Base-by-base conservation (phyloP, 2,888 invertebrate species). In the Xiphydria camelus region DNA sequence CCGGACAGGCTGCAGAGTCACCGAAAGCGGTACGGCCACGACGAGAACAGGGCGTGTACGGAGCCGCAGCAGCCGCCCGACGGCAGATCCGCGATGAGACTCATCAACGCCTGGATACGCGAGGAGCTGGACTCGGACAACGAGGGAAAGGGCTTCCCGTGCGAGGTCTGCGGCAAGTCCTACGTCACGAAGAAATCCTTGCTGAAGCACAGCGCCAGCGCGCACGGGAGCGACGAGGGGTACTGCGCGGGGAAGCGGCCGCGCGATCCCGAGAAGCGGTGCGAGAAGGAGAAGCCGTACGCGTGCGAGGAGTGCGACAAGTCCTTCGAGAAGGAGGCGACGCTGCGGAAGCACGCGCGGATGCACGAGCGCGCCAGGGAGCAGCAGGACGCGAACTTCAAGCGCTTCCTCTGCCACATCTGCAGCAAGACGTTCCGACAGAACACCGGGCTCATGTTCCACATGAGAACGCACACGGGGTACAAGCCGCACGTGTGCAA, bases 341-440 rank as follows among this genome's bases (percentile, higher is more conserved):
- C 67, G 39, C 44, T 70, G 1, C 61, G 66, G 14, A 66, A 60
- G 18, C 71, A 71, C 35, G 21, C 46, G 6, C 57, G 57, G 15
- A 61, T 60, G 10, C 71, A 71, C 10, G 64, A 62, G 20, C 57
- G 61, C 6, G 57, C 59, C 2, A 63, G 61, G 31, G 69, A 68
- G n/a, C 58, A 63, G 6, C 57, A 62, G 7, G 68, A 71, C 19
- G 32, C 53, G 18, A 64, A 69, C 49, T 71, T 71, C 36, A 71
- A 70, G 43, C 52, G 70, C 15, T 72, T 70, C 21, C 50, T 72
- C 4, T 72, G 72, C 18, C 71, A 72, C 34, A 68, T 70, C 37
- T 72, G 72, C 46, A 71, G 72, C 45, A 71, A 70, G 42, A 70
- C 70, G 0, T 72, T 71, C 29, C 46, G 70, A 7, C 71, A 71